Evolutionary conservation across 2,888 invertebrate genomes (phyloP).

Genomic region (Caenorhabditis sulstoni): DNA sequence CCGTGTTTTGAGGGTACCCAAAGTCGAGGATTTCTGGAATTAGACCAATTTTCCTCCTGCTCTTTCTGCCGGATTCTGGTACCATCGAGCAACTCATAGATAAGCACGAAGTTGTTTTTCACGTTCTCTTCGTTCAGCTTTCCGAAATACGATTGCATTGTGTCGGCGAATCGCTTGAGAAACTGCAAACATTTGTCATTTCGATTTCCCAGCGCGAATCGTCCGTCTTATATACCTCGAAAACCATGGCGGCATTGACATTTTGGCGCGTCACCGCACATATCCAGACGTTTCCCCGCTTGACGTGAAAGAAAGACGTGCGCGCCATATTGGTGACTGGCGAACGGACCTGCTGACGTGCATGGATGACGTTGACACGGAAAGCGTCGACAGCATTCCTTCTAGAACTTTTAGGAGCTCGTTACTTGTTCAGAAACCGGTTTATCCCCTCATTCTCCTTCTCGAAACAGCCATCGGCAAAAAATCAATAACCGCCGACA

Average conservation of each 20-base stretch:
- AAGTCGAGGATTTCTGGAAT: constrained; percentile 95
- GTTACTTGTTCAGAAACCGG: no score
- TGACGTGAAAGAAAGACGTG: constrained; percentile 99
- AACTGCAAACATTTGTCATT: constrained; percentile 85
- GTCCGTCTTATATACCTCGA: constrained; percentile 55
- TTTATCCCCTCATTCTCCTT: no score
- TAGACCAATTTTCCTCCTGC: no score
- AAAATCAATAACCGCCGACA: background rate
- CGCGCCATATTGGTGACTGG: constrained; percentile 99
- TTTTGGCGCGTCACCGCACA: constrained; percentile 99
- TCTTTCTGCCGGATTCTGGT: no score
- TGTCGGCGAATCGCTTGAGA: constrained; percentile 91
- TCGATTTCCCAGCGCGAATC: background rate
- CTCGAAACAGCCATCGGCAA: background rate
- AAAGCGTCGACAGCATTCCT: constrained; percentile 99
- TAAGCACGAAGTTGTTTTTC: constrained; percentile 99
- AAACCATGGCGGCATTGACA: constrained; percentile 98
- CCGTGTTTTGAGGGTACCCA: constrained; percentile 99
- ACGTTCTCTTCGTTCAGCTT: constrained; percentile 99
- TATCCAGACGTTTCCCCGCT: constrained; percentile 98
- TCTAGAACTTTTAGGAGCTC: constrained; percentile 75
- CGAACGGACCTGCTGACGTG: constrained; percentile 93
- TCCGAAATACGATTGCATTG: constrained; percentile 98
- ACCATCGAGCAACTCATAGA: constrained; percentile 96
- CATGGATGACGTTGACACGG: constrained; percentile 99